Evolutionary conservation across 1,140 invertebrate species (phyloP).

Genomic region (Penaeus indicus): DNA sequence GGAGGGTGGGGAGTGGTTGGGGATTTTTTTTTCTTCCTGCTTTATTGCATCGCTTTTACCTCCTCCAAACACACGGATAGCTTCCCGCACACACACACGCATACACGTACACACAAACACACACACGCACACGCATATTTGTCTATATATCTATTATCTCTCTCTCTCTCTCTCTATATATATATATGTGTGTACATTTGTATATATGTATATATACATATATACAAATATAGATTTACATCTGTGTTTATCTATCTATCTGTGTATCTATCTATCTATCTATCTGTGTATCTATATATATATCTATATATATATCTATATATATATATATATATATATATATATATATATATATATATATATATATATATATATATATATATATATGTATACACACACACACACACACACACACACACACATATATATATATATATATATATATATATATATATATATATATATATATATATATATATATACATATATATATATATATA

Average conservation of each 20-base stretch:
- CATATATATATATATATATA: constrained; percentile 33
- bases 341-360: too few relatives aligned
- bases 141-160: constrained; percentile 12
- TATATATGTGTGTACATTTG: neutral
- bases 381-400: too few relatives aligned
- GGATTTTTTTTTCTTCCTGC: neutral
- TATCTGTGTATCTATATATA: constrained; percentile 2
- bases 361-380: too few relatives aligned
- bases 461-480: constrained; percentile 31
- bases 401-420: neutral
- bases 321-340: too few relatives aligned
- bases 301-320: constrained; percentile 2
- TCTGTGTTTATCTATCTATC: neutral
- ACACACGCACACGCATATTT: constrained; percentile 32
- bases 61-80: too few relatives aligned
- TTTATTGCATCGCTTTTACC: too few relatives aligned
- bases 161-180: constrained; percentile 11
- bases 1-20: too few relatives aligned
- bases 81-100: too few relatives aligned
- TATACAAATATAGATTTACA: constrained; percentile 11
- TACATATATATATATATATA: constrained; percentile 4
- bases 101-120: neutral
- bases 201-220: neutral
- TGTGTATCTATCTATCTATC: neutral
- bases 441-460: constrained; percentile 33